These are phyloP conservation scores for Hippasteria phrygiana DNA, from an alignment of 53 echinoderm and acorn worm genomes.

Conservation along the genomic window DNA sequence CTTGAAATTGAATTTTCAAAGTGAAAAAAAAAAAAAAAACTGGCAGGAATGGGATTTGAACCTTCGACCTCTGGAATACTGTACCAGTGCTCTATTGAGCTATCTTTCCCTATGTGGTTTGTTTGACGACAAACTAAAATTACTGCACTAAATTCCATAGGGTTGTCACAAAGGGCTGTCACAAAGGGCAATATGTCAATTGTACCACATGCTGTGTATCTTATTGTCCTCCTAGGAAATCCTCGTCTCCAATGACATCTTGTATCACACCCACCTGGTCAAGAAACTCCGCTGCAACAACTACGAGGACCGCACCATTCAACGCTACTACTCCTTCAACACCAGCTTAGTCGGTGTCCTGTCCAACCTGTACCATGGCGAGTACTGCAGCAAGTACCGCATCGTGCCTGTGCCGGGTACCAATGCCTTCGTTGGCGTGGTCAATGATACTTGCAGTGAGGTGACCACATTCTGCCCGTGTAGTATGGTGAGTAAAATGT, in stretches of 20 bases:
- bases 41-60: no score
- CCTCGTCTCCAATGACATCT: slow-evolving; percentile 95
- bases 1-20: no score
- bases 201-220: not conserved
- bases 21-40: no score
- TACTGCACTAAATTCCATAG: no score
- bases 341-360: slow-evolving; percentile 89
- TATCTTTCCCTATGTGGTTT: no score
- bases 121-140: no score
- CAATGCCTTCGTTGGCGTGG: slow-evolving; percentile 95
- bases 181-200: no score
- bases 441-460: slow-evolving; percentile 96
- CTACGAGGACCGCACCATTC: slow-evolving; percentile 93
- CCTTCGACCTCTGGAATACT: no score
- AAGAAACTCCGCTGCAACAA: slow-evolving; percentile 95
- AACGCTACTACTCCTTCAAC: slow-evolving; percentile 96
- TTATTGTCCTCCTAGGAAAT: slow-evolving; percentile 72
- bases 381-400: slow-evolving; percentile 96
- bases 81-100: no score
- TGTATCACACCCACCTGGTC: slow-evolving; percentile 93
- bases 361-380: slow-evolving; percentile 90
- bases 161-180: no score
- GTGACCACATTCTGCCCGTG: slow-evolving; percentile 98
- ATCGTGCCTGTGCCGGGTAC: slow-evolving; percentile 88
- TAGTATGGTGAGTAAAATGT: slow-evolving; percentile 86